Base-by-base conservation (phyloP, 2,797 vertebrate species). In the Sebastes reedi region DNA sequence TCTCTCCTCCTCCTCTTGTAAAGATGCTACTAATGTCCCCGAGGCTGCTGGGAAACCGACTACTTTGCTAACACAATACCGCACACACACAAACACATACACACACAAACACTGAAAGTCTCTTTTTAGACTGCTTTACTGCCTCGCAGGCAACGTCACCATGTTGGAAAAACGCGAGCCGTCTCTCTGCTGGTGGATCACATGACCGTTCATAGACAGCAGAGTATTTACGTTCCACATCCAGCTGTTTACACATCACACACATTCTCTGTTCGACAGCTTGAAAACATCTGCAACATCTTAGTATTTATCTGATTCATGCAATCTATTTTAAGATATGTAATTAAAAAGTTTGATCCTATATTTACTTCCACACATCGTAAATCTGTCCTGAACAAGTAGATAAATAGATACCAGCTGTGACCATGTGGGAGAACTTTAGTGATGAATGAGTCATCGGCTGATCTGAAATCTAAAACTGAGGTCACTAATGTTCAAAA, bases 61-160 rank as follows among this genome's bases (percentile, higher is more conserved):
- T 73, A 77, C 80, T 86, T 89, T 81, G 55, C 75, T 62, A 87
- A 85, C 81, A 89, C 80, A 85, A 85, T 78, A 75, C 79, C 55
- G 61, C 79, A 50, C 67, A 55, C 64, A 16, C 55, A 66, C 74
- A 46, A 62, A 72, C 66, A 36, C 52, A 62, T 64, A 61, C 61
- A 52, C 78, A 55, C 72, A 71, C 69, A 71, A 56, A 68, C 65
- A 29, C 27, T n/a, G n/a, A 67, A 62, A 61, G 58, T 72, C 77
- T 60, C 20, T 55, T 79, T 79, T 82, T 67, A 83, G 78, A 34
- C 67, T 75, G 75, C 18, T 27, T 61, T 75, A 3, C 67, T 80
- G 84, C 77, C 82, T 84, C 0, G 5, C 50, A 71, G 82, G 80
- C 67, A 39, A 36, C n/a, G 65, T 65, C 79, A 69, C 58, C 61